Percentiles rank a stretch among this genome's conserved stretches.
These are phyloP conservation scores for Cyclophora albipunctata DNA, from an alignment of 2,888 invertebrate species.

Conservation along the genomic window DNA sequence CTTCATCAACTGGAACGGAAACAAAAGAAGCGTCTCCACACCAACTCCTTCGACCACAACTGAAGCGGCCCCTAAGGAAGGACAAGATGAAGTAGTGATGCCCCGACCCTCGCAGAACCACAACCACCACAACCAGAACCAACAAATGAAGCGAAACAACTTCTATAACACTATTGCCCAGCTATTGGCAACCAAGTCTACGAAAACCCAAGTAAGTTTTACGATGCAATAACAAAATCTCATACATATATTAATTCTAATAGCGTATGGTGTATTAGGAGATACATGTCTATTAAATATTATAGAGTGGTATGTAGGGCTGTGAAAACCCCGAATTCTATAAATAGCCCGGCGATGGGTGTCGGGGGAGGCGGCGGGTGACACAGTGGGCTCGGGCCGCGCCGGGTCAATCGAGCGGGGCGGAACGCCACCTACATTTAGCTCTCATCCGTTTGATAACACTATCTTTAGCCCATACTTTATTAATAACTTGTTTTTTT, in stretches of 20 bases:
- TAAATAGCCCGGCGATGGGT: constrained; percentile 60
- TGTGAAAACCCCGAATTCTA: constrained; percentile 57
- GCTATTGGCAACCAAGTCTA: constrained; percentile 60
- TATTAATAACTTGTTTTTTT: constrained; percentile 4
- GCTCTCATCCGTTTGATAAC: constrained; percentile 15
- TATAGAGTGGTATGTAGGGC: constrained; percentile 25
- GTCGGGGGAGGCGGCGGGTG: constrained; percentile 65
- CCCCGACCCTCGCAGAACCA: constrained; percentile 74
- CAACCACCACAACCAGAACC: constrained; percentile 42
- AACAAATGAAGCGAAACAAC: constrained; percentile 42
- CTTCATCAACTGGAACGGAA: constrained; percentile 70
- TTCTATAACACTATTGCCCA: constrained; percentile 72
- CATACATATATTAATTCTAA: constrained; percentile 17
- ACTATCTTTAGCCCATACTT: constrained; percentile 8
- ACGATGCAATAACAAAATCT: constrained; percentile 10
- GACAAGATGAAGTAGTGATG: constrained; percentile 79
- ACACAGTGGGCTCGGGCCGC: constrained; percentile 56
- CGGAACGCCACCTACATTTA: constrained; percentile 22
- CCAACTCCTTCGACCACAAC: constrained; percentile 43
- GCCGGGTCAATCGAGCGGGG: constrained; percentile 60
- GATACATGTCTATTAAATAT: constrained; percentile 14
- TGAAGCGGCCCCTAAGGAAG: constrained; percentile 33
- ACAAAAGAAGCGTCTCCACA: constrained; percentile 62
- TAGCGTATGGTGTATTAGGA: constrained; percentile 8
- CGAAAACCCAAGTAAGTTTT: constrained; percentile 74